Evolutionary conservation across 1,140 invertebrate species (phyloP), one percentile per base, ranked within the genome.

Genomic region (Scaptomyza graminum): DNA sequence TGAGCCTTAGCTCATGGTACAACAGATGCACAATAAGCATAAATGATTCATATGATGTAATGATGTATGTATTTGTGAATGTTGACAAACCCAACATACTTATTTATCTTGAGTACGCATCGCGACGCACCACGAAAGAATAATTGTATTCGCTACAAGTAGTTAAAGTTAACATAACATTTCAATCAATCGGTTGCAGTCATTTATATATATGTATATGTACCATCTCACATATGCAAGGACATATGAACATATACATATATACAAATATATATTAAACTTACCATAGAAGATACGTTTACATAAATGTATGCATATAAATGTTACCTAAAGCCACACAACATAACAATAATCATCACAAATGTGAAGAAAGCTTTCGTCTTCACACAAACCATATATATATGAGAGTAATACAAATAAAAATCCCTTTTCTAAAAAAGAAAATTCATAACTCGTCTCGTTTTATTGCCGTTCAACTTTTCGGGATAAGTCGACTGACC

Each of bases 361-460:
- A 47, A 47, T 47, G 28, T 49, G 47, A 22, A 43, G 47, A 22
- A 43, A 11, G n/a, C 11, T 49, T 51, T 43, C 37, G 15, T 43
- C 4, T 22, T 47, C 28, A 56, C 44, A 25, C 22, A 44, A 37
- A 64, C 12, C 43, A 71, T 65, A 71, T 57, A 65, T 57, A 71
- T 65, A 71, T 57, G 65, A 52, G 28, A 70, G 65, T 70, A 57
- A 41, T n/a, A 12, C 9, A 70, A 71, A 44, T 51, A 70, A 55
- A 65, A 46, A 44, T 49, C 67, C 68, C 61, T 71, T 71, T 71
- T 71, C 61, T 65, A 65, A 57, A 70, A 65, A 65, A 70, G 9
- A 49, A 56, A 5, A 9, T 7, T 25, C 28, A 37, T n/a, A 3
- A 22, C 6, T 18, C 3, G 47, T 51, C 4, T 51, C 2, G 18